Base-by-base conservation (phyloP, 2,888 invertebrate genomes). In the Trichogramma dendrolimi region DNA sequence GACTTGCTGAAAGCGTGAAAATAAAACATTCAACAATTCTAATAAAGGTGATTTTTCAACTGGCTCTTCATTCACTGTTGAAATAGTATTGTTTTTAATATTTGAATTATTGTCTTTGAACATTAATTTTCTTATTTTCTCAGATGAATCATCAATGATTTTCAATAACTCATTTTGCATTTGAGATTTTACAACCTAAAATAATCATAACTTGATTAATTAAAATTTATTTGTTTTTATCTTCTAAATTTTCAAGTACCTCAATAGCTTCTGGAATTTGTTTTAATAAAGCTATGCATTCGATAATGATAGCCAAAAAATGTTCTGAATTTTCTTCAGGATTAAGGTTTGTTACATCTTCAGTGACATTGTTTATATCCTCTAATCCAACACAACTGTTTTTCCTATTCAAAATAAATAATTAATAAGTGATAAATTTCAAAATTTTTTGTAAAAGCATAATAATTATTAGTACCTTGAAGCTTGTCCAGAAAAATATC, bases 181-280 rank as follows among this genome's bases (percentile, higher is more conserved):
- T 77, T 91, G 87, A 47, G 87, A 85, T 79, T 91, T 90, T 70
- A 94, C 85, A 74, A 87, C 88, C 89, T 91, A 79, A 58, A 77
- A 77, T 57, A 63, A 64, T 55, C 58, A 50, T 50, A 53, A 44
- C 38, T 11, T 42, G 27, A 2, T 43, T 42, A 49, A 43, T 50
- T 8, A 60, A 38, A 10, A 56, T 51, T 39, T 4, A 42, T 52
- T 27, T 41, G 6, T 39, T 42, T 60, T 60, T 39, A 54, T 11
- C 3, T 47, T 14, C 10, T 52, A 42, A 61, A 11, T 42, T 49
- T 5, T 43, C 63, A 69, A 75, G 70, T 76, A 90, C 91, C 83
- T 94, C 92, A 46, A 94, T 85, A 38, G 93, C 91, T 71, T 92
- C 93, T 58, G 91, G 90, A 70, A 95, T 83, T 77, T 91, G 92